Base-by-base conservation (phyloP, 1,140 invertebrate species). In the Cheumatopsyche charites region DNA sequence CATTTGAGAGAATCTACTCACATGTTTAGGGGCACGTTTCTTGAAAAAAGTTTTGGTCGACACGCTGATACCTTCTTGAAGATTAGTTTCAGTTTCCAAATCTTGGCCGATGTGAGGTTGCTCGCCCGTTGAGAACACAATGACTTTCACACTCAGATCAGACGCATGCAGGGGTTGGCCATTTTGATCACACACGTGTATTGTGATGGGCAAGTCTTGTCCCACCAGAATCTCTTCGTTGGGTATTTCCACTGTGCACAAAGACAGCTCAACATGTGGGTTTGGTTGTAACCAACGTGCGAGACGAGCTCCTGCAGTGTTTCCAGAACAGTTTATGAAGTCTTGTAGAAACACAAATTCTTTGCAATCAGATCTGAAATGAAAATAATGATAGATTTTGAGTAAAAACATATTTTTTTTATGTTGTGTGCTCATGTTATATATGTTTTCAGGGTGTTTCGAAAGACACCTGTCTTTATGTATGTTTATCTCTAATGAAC, bases 221-320 rank as follows among this genome's bases (percentile, higher is more conserved):
- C 93, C 92, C 73, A 93, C 94, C 63, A 91, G 88, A 74, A 96
- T 83, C 17, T 90, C 91, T 42, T 93, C 90, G 55, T 88, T 85
- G 3, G 90, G 90, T 78, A 91, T 90, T 65, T 92, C 83, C 42
- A 96, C 88, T 80, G 95, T 91, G 82, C 94, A 98, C 78, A 90
- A 89, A 68, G 89, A 84, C 1, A 95, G 93, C 84, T 98, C 96
- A 0, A 98, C 90, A 68, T 92, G 92, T 9, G 95, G 91, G 77
- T 96, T 94, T 0, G 95, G 95, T 78, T 98, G 94, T 42, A 99
- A 81, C 96, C 96, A 98, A 80, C 93, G 90, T 0, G 96, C 95
- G 63, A 99, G 83, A 65, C 96, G 87, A 26, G 95, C 96, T 0
- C 96, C 96, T 73, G 94, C 94, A 0, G 95, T 96, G 1, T 92